Base-by-base conservation (phyloP, 2,113 vertebrate species). In the Chloroceryle aenea region DNA sequence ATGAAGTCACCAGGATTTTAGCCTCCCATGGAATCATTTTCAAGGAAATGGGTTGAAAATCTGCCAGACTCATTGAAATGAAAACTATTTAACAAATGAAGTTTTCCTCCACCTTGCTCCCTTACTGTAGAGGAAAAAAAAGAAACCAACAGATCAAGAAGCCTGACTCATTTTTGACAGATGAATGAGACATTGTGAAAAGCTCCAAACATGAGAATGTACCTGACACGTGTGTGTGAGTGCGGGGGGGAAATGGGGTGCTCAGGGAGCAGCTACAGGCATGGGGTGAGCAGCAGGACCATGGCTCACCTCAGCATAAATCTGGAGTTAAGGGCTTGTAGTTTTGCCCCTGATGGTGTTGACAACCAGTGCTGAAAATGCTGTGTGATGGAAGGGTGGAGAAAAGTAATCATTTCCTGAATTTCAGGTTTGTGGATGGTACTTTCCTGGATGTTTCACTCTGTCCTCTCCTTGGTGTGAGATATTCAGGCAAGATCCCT, bases 1-100 rank as follows among this genome's bases (percentile, higher is more conserved):
- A 63, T 97, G 97, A 98, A 96, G 94, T 97, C 94, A 98, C 81
- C 90, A 73, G 82, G 29, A 85, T 34, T 55, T 94, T 58, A 73
- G 74, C 34, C 72, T 83, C 78, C 62, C 5, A 0, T 53, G 85
- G 71, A 68, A 89, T 47, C 29, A 34, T 87, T 96, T 94, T 55
- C 91, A 97, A 95, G 88, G 73, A 95, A 96, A 85, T 53, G 66
- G 97, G 84, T 77, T 85, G 75, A 29, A 83, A 93, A 38, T 30
- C 78, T 91, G 75, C 82, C 85, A 50, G 92, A 6, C 36, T 56
- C 66, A 6, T 29, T 36, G 73, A 53, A 78, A 64, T 53, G 16
- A 69, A 45, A 63, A 42, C 16, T 38, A 10, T 84, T 62, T 27
- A 4, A 40, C 1, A 0, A 56, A 50, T 7, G 22, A 36, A 40